Base-by-base conservation (phyloP, 2,113 vertebrate genomes). In the Steatornis caripensis region DNA sequence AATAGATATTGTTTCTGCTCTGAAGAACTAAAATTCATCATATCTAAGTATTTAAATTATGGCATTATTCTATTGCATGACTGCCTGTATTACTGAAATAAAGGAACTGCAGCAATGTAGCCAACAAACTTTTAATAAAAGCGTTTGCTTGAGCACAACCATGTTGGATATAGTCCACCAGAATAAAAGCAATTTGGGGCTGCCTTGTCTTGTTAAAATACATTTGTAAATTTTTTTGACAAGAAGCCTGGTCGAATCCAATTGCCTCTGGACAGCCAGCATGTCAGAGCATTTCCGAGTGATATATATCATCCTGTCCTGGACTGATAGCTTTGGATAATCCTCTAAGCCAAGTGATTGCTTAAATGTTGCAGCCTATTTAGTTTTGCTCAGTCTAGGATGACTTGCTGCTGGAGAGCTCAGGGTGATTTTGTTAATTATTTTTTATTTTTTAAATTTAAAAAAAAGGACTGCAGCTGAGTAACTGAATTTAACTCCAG, bases 121-220 rank as follows among this genome's bases (percentile, higher is more conserved):
- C 48, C 39, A 90, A 71, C 64, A 94, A 81, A 88, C 15, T 9
- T 84, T 45, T 78, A 71, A 58, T 78, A 43, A 70, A 81, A 79
- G 9, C 48, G 23, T 86, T 93, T 84, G 20, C 19, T 60, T 66
- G 64, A 84, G 23, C 30, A 71, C 17, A 43, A 79, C 36, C 20
- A 13, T 37, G 8, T 39, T 95, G 89, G 86, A 49, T 34, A 6
- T 61, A 78, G 77, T 79, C 69, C 77, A 49, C 23, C 27, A 71
- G 69, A 89, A 78, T 60, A 90, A 87, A 85, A 82, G 19, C 57
- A 45, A 11, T 84, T 48, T 72, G 65, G 77, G 53, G 27, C 74
- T 95, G 64, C 60, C 62, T 8, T 16, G 23, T 82, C 84, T 89
- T 89, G 45, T 95, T 84, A 89, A 95, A 95, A 91, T 61, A 60